Base-by-base conservation (phyloP, 2,888 invertebrate genomes). In the Lochmaea crataegi region DNA sequence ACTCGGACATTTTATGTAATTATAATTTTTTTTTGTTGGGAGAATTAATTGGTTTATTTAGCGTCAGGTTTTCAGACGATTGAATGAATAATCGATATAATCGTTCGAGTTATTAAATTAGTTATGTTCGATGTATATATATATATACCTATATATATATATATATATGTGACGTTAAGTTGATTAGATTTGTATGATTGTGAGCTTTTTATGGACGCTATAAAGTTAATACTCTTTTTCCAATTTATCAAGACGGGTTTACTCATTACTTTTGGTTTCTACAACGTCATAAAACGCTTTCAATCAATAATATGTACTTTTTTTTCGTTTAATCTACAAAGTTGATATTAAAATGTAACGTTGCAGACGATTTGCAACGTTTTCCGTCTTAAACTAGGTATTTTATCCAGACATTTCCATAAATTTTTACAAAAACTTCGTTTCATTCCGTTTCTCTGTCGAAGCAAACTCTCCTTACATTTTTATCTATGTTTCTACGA, bases 1-100 rank as follows among this genome's bases (percentile, higher is more conserved):
- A 65, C 68, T 76, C 72, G 66, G 72, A 74, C 73, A 72, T 76
- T 72, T 74, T 66, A 75, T 65, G 68, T 73, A 76, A 76, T 77
- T 76, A 75, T 71, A 66, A 75, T 70, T 73, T 74, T 70, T 73
- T 74, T 76, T 74, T 70, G 41, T 71, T 63, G 57, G 68, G 57
- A 56, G 58, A 73, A 69, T 72, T 76, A 73, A 76, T 75, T 75
- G 70, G 56, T 73, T 75, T 63, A 53, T 76, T 72, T 68, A 68
- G 60, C 68, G 72, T 65, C 74, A 68, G 56, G 63, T 74, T 69
- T 65, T 72, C 69, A 61, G 69, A 68, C 65, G 73, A 69, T 68
- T 73, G 69, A 69, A 32, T 32, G 32, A 32, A 68, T 73, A 69
- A 73, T 73, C 73, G 65, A 69, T 69, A 53, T 73, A 58, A 69